Conservation (phyloP, 2,888 invertebrate genomes). For the Papilio gigon region DNA sequence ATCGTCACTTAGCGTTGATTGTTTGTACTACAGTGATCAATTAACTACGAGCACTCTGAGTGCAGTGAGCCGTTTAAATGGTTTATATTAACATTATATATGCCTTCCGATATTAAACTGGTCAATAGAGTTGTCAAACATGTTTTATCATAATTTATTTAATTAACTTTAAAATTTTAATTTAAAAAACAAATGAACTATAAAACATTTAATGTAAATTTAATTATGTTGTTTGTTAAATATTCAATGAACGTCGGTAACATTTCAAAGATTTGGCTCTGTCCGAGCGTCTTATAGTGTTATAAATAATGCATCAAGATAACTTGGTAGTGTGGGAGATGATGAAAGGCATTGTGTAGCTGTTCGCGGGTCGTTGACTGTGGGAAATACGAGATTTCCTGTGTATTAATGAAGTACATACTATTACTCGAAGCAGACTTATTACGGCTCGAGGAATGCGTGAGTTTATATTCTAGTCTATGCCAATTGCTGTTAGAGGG, state of each 20-base stretch:
- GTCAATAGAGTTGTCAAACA: not conserved
- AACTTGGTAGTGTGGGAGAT: constrained; percentile 11
- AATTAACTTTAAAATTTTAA: not conserved
- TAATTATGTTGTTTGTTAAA: not conserved
- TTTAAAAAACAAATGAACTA: not conserved
- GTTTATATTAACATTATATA: too few relatives aligned
- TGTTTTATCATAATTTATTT: not conserved
- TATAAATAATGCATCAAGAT: not conserved
- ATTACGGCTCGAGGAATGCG: too few relatives aligned
- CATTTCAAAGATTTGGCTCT: not conserved
- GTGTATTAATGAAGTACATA: not conserved
- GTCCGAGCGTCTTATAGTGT: not conserved
- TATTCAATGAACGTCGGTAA: not conserved
- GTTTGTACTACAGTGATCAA: too few relatives aligned
- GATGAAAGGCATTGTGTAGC: not conserved
- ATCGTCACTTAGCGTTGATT: too few relatives aligned
- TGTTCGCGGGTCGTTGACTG: constrained; percentile 18
- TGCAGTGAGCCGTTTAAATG: too few relatives aligned
- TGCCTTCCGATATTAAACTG: not conserved
- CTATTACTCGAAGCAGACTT: too few relatives aligned
- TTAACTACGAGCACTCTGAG: too few relatives aligned
- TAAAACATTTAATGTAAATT: not conserved
- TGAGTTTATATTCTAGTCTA: too few relatives aligned
- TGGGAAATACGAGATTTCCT: constrained; percentile 22
- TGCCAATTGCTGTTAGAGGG: too few relatives aligned